Evolutionary conservation across 2,113 vertebrate species (phyloP).

Genomic region (Coregonus clupeaformis): DNA sequence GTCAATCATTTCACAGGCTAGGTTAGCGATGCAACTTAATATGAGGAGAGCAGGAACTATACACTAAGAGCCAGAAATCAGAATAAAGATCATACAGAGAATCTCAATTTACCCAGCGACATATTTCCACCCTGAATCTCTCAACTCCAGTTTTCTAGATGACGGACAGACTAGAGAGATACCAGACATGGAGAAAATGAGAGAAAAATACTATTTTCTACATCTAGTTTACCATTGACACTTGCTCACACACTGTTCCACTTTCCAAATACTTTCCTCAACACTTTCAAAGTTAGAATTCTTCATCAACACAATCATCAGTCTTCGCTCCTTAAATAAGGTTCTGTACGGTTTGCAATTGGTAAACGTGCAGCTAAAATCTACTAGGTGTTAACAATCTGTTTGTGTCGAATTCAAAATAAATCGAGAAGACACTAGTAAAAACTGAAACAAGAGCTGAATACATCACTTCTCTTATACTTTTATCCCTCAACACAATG

Average conservation of each 20-base stretch:
- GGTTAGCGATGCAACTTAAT: not conserved
- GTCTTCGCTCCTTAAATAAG: constrained; percentile 32
- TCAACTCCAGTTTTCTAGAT: constrained; percentile 21
- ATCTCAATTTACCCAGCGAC: constrained; percentile 31
- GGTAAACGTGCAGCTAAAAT: constrained; percentile 38
- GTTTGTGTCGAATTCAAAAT: constrained; percentile 31
- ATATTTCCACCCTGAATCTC: constrained; percentile 13
- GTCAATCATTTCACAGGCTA: constrained; percentile 12
- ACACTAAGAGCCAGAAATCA: constrained; percentile 5
- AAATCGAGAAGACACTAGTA: constrained; percentile 25
- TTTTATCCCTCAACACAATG: constrained; percentile 35
- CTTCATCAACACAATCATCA: constrained; percentile 14
- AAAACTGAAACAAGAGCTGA: constrained; percentile 42
- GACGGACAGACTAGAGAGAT: not conserved
- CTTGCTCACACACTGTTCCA: constrained; percentile 59
- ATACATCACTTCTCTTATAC: constrained; percentile 33
- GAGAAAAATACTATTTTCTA: constrained; percentile 28
- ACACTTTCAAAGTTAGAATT: constrained; percentile 53
- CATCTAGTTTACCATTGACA: constrained; percentile 54
- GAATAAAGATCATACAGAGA: constrained; percentile 25
- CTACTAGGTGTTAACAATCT: constrained; percentile 38
- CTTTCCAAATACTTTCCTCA: constrained; percentile 60
- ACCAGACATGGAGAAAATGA: constrained; percentile 11
- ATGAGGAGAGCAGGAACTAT: not conserved
- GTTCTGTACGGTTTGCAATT: constrained; percentile 44